Percentiles rank a stretch among this genome's conserved stretches.
Conservation (phyloP, 2,113 vertebrate species). For the Toxotes chatareus region DNA sequence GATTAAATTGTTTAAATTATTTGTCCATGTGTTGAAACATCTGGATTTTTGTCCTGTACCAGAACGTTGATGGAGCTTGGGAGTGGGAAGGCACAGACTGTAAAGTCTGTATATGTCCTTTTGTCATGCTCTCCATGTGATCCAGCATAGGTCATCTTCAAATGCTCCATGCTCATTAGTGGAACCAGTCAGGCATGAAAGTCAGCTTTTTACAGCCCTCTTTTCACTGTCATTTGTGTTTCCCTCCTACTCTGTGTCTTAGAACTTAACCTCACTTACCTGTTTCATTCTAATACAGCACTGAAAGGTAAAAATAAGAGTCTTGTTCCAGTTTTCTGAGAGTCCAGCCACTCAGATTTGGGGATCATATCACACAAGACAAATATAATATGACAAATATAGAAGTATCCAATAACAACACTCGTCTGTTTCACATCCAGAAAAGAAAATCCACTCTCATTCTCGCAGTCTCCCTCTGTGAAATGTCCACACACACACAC, state of each 20-base stretch:
- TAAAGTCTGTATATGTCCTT: not conserved
- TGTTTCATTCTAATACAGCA: not conserved
- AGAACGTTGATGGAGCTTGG: not conserved
- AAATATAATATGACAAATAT: not conserved
- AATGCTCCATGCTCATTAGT: constrained; percentile 37
- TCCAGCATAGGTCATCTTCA: constrained; percentile 36
- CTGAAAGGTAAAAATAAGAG: not conserved
- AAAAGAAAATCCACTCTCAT: not conserved
- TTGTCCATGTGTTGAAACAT: too few relatives aligned
- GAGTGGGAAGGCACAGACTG: not conserved
- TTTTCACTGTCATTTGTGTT: not conserved
- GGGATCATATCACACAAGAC: not conserved
- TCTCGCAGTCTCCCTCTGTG: not conserved
- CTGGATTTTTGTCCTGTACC: not conserved
- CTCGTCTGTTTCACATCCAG: not conserved
- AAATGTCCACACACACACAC: not conserved
- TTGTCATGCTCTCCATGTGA: not conserved
- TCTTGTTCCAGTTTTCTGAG: not conserved
- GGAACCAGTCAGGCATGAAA: constrained; percentile 44
- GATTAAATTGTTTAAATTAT: not conserved
- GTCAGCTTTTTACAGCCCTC: constrained; percentile 15
- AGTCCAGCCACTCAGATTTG: not conserved
- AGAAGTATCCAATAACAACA: not conserved
- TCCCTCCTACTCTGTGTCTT: not conserved
- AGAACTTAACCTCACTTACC: not conserved